Evolutionary conservation across 1,140 invertebrate genomes (phyloP), one percentile per base, ranked within the genome.

Genomic region (Lepidurus couesii): DNA sequence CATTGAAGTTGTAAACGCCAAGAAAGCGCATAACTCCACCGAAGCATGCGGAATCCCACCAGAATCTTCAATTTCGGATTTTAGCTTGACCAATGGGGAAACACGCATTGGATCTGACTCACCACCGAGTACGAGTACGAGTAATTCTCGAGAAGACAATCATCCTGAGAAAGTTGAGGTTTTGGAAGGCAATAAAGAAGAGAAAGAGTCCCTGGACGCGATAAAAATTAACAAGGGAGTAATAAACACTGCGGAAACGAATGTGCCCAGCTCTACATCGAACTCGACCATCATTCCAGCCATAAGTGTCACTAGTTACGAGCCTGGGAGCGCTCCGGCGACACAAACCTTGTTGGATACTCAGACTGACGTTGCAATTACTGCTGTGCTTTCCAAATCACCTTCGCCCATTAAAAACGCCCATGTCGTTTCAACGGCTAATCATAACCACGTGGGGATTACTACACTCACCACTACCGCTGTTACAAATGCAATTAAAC

Each of bases 261-360:
- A 13, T n/a, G 53, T 7, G n/a, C 4, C 53, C 53, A 65, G 53
- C 53, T 65, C 53, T 65, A 21, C 53, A 65, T 65, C 53, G 53
- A 65, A 11, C 53, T 65, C 53, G n/a, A 65, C n/a, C 53, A 65
- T 65, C 53, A 65, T 65, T 65, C 53, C 53, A 21, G 21, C 6
- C 53, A 65, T 65, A 0, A 65, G 53, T 65, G 53, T 65, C 53
- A 65, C 53, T 65, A 65, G 53, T 65, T 65, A 65, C 53, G 53
- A n/a, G 53, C 7, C 9, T 21, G 53, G 53, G 21, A 65, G 53
- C 53, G 16, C 16, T 13, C 53, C 53, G 53, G 53, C 21, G 0
- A 65, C 53, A 4, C 16, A 65, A 65, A 65, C 53, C 8, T 65
- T 65, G n/a, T 21, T 65, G 53, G 53, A 65, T 65, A 65, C 53